Evolutionary conservation across 1,140 invertebrate species (phyloP).

Genomic region (Zaprionus taronus): DNA sequence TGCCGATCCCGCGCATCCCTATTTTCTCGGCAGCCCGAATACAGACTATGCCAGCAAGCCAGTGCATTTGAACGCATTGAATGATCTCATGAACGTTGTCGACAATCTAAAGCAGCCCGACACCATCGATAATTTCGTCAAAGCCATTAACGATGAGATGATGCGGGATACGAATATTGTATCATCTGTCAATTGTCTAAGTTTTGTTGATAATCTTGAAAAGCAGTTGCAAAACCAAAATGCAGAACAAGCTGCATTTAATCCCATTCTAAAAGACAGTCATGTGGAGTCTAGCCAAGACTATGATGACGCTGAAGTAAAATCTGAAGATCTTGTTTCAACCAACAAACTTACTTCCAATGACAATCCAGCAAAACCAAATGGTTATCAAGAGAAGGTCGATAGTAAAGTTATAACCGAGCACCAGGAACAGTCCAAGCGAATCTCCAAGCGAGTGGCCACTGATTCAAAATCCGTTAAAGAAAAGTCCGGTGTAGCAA

Average conservation of each 20-base stretch:
- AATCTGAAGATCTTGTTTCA: background rate
- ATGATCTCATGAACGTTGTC: constrained; percentile 46
- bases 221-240: background rate
- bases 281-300: background rate
- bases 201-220: background rate
- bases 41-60: background rate
- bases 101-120: constrained; percentile 42
- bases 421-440: background rate
- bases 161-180: background rate
- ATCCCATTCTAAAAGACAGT: background rate
- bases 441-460: constrained; percentile 30
- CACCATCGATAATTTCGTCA: constrained; percentile 50
- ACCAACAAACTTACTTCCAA: background rate
- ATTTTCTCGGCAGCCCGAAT: background rate
- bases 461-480: constrained; percentile 20
- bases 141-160: constrained; percentile 52
- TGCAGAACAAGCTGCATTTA: background rate
- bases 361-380: constrained; percentile 8
- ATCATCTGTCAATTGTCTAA: background rate
- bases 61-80: constrained; percentile 38
- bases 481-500: background rate
- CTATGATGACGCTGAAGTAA: background rate
- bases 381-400: background rate
- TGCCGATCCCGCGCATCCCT: background rate
- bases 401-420: background rate